Conservation (phyloP, 2,888 invertebrate species). For the Capitulum mitella region DNA sequence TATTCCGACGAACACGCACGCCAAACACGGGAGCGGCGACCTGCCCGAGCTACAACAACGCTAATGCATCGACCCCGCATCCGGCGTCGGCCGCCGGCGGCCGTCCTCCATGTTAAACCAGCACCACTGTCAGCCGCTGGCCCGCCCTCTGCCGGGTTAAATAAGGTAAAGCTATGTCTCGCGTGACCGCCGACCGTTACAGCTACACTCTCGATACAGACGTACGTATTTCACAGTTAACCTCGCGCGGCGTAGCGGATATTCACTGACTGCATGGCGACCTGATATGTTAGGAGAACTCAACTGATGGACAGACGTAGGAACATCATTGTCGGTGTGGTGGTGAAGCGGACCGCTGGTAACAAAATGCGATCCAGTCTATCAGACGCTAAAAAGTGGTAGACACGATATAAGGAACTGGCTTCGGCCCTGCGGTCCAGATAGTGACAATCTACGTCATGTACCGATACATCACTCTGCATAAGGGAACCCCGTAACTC, state of each 20-base stretch:
- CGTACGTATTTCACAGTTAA: neutral
- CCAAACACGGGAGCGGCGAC: neutral
- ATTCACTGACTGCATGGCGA: neutral
- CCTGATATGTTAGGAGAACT: conserved; percentile 9
- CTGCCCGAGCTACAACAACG: neutral
- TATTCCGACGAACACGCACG: neutral
- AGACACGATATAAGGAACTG: neutral
- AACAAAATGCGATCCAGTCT: neutral
- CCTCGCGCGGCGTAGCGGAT: neutral
- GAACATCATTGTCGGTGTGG: neutral
- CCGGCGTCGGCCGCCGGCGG: too few species aligned
- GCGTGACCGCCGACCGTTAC: too few species aligned
- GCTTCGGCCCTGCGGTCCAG: neutral
- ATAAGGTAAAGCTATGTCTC: conserved; percentile 15
- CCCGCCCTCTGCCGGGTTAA: neutral
- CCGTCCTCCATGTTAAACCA: neutral
- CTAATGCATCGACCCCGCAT: neutral
- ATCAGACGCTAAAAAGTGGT: neutral
- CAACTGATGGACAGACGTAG: neutral
- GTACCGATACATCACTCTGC: neutral
- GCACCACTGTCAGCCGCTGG: neutral
- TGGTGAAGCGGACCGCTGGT: neutral
- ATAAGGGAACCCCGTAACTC: neutral
- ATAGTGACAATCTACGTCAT: neutral
- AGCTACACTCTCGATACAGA: too few species aligned